Evolutionary conservation across 1,140 invertebrate genomes (phyloP).

Genomic region (Formica selysi): DNA sequence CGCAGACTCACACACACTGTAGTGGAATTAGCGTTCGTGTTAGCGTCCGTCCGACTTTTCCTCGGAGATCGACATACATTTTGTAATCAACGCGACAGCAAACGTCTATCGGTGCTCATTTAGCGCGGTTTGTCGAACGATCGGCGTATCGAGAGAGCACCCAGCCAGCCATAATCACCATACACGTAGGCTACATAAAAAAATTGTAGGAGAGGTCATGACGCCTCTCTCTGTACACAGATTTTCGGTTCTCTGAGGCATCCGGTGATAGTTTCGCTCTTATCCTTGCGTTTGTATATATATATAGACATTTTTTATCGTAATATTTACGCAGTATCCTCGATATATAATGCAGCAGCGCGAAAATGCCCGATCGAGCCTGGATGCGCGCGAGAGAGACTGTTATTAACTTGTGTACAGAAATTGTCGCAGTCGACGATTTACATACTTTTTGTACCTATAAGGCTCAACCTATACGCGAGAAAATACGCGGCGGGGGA

Average conservation of each 20-base stretch:
- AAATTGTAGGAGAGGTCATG: conserved; percentile 63
- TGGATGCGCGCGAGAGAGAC: conserved; percentile 45
- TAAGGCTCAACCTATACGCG: conserved; percentile 71
- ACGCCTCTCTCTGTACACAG: conserved; percentile 71
- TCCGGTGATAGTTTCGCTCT: conserved; percentile 74
- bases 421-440: conserved; percentile 74
- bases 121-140: conserved; percentile 61
- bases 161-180: conserved; percentile 65
- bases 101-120: conserved; percentile 68
- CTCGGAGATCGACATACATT: conserved; percentile 59
- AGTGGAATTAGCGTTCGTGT: conserved; percentile 47
- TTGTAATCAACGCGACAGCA: conserved; percentile 51
- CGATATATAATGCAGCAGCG: conserved; percentile 5
- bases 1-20: conserved; percentile 6
- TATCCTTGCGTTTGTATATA: conserved; percentile 78
- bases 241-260: conserved; percentile 68
- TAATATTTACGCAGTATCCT: conserved; percentile 32
- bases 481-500: neutral
- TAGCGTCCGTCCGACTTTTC: conserved; percentile 63
- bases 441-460: conserved; percentile 82
- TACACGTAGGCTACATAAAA: conserved; percentile 61
- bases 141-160: conserved; percentile 64
- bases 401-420: conserved; percentile 74
- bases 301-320: conserved; percentile 73
- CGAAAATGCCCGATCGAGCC: conserved; percentile 64